Evolutionary conservation across 1,140 invertebrate genomes (phyloP), one percentile per base, ranked within the genome.

Genomic region (Drosophila ambigua): DNA sequence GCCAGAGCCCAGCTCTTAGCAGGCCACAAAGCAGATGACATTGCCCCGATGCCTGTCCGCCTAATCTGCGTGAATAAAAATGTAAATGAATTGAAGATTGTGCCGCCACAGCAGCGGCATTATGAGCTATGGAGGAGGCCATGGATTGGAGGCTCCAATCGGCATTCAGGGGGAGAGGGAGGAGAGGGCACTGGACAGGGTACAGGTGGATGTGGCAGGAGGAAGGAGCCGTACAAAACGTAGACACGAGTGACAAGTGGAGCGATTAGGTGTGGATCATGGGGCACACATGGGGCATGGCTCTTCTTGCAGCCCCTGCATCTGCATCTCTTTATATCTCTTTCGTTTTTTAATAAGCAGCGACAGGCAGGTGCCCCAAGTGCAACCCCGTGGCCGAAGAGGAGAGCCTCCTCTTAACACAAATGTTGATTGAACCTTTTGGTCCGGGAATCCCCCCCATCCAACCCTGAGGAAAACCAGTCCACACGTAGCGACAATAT

Each of bases 21-120:
- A 53, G 66, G 74, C 43, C 54, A 81, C 51, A 74, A 78, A 71
- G 75, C 80, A 83, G 84, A 88, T 88, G 84, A 88, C 84, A 88
- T 71, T 81, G 41, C 35, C 28, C 51, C 79, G 84, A 89, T 88
- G 80, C 77, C 89, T 39, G 35, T 11, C 9, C 35, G 35, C 80
- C 76, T 88, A 88, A 88, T 88, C 83, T 88, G 84, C 80, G 83
- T 80, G 79, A 88, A 88, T 88, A 88, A 88, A 88, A 88, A 88
- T 88, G 84, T 89, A 88, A 88, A 88, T 88, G 84, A 88, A 88
- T 88, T 90, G 79, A 88, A 88, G 83, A 88, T 88, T 88, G 83
- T 62, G 60, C 75, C 74, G 66, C 72, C 62, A 71, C 7, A 7
- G 72, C 54, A 52, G 57, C 57, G 31, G 54, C 54, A 75, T 74